phyloP scores from a whole-genome alignment of 2,113 vertebrate species.

The Lampris megalopsis region DNA sequence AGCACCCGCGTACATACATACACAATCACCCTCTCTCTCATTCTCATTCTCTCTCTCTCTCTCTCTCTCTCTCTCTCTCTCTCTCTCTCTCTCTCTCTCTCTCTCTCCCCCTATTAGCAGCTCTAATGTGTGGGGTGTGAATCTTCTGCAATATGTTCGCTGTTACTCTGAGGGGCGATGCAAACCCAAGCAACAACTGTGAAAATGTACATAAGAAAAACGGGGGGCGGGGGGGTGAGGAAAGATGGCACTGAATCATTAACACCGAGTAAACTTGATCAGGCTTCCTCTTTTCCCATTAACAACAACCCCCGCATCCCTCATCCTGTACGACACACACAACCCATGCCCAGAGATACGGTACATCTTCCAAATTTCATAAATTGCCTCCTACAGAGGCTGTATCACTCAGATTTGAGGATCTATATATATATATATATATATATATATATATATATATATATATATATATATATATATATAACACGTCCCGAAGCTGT shows the following conservation, averaged over 20 bases:
- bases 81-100: not conserved
- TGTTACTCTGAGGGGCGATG: slow-evolving; percentile 73
- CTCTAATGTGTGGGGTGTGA: slow-evolving; percentile 69
- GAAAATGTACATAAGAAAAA: slow-evolving; percentile 47
- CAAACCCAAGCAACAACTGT: slow-evolving; percentile 65
- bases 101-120: slow-evolving; percentile 48
- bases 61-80: slow-evolving; percentile 17
- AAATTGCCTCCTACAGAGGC: slow-evolving; percentile 52
- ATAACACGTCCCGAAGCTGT: slow-evolving; percentile 23
- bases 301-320: slow-evolving; percentile 63
- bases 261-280: slow-evolving; percentile 71
- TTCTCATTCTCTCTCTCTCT: slow-evolving; percentile 1
- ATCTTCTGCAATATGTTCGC: slow-evolving; percentile 77
- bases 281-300: slow-evolving; percentile 66
- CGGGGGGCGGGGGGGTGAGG: slow-evolving; percentile 49
- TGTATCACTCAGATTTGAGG: slow-evolving; percentile 34
- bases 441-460: too few relatives aligned
- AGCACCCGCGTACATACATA: slow-evolving; percentile 48
- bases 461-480: too few relatives aligned
- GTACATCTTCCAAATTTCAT: slow-evolving; percentile 52
- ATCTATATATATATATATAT: too few relatives aligned
- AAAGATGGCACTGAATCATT: slow-evolving; percentile 64
- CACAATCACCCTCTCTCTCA: not conserved
- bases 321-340: slow-evolving; percentile 62
- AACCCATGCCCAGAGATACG: slow-evolving; percentile 52